A percentile compares a stretch with the other conserved stretches of the same genome.
Evolutionary conservation across 2,888 invertebrate species (phyloP).

Genomic region (Meteorus colon): DNA sequence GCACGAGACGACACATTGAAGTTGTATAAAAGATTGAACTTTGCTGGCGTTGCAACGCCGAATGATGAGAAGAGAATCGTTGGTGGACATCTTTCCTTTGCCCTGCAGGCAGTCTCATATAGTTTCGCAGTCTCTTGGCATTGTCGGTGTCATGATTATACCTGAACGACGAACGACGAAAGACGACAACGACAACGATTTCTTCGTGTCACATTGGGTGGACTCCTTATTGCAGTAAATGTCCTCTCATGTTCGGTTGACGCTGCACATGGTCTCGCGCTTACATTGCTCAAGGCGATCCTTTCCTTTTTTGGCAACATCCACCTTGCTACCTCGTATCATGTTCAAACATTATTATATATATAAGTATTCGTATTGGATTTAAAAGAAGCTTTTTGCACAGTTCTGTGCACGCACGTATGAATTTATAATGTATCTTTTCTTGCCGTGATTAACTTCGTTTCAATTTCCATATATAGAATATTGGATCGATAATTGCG

Average conservation of each 20-base stretch:
- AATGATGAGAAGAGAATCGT: slow-evolving; percentile 31
- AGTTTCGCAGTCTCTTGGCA: slow-evolving; percentile 27
- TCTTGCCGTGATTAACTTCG: slow-evolving; percentile 1
- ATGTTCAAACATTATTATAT: not conserved
- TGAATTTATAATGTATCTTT: slow-evolving; percentile 17
- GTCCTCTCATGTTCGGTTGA: slow-evolving; percentile 16
- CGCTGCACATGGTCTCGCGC: not conserved
- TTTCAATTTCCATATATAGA: slow-evolving; percentile 1
- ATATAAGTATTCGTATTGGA: not conserved
- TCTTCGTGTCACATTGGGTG: slow-evolving; percentile 22
- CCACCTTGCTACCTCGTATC: not conserved
- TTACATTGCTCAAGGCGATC: not conserved
- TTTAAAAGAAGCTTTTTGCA: not conserved
- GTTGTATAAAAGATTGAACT: slow-evolving; percentile 33
- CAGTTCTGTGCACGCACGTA: not conserved
- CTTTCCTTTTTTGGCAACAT: slow-evolving; percentile 21
- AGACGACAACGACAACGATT: slow-evolving; percentile 15
- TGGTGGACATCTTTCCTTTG: slow-evolving; percentile 22
- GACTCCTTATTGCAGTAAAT: slow-evolving; percentile 8
- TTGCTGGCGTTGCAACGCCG: slow-evolving; percentile 47
- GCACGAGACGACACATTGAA: not conserved
- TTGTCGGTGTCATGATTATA: slow-evolving; percentile 44
- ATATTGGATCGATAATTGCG: slow-evolving; percentile 9
- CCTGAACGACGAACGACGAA: slow-evolving; percentile 16
- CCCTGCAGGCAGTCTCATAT: slow-evolving; percentile 29